Conservation (phyloP, 2,113 vertebrate genomes). For the Poeciliopsis prolifica region DNA sequence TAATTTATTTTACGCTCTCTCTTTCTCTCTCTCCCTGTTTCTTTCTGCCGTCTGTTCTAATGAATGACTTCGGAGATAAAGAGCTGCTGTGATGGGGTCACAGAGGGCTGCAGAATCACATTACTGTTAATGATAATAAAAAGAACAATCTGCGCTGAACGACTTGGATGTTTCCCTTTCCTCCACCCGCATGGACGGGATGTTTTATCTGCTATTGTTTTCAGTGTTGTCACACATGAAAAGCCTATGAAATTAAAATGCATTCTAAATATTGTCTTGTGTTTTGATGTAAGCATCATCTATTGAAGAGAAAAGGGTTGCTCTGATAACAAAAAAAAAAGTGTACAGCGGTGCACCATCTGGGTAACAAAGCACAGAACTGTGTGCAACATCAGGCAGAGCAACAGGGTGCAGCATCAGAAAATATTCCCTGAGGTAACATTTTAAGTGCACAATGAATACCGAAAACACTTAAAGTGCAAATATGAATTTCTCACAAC, state of each 20-base stretch:
- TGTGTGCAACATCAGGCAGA: constrained; percentile 53
- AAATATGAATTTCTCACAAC: constrained; percentile 24
- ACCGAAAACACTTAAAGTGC: constrained; percentile 26
- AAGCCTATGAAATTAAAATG: constrained; percentile 65
- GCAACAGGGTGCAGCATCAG: constrained; percentile 33
- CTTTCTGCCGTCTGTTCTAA: constrained; percentile 78
- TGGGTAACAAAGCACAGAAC: constrained; percentile 51
- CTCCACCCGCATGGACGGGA: constrained; percentile 67
- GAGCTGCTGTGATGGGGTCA: constrained; percentile 78
- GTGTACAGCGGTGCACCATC: constrained; percentile 64
- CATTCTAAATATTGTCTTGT: constrained; percentile 49
- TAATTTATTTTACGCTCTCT: constrained; percentile 61
- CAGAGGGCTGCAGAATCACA: constrained; percentile 76
- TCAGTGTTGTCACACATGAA: constrained; percentile 40
- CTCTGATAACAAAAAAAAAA: constrained; percentile 47
- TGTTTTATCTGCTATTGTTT: constrained; percentile 70
- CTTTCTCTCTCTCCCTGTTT: constrained; percentile 30
- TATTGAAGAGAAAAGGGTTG: constrained; percentile 26
- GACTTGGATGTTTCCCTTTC: constrained; percentile 62
- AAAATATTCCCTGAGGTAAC: constrained; percentile 39
- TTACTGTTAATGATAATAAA: constrained; percentile 83
- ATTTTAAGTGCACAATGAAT: constrained; percentile 46
- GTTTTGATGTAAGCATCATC: constrained; percentile 28
- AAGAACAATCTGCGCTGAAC: constrained; percentile 79
- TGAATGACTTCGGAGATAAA: constrained; percentile 80